Evolutionary conservation across 2,888 invertebrate species (phyloP).

Genomic region (Sminthurinus aureus): DNA sequence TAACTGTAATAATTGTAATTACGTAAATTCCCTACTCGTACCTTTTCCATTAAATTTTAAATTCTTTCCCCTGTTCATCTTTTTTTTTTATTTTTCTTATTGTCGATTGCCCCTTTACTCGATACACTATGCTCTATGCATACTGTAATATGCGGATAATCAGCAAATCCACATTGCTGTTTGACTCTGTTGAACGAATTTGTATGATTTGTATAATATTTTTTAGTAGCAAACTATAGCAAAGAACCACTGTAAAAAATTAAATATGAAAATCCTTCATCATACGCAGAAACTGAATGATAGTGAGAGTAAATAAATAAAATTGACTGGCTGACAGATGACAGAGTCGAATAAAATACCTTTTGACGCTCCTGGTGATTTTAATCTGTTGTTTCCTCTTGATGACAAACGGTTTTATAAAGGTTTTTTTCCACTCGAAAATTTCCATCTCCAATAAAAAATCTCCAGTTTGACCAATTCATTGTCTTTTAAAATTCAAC

Average conservation of each 20-base stretch:
- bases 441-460: constrained; percentile 42
- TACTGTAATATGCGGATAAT: no score
- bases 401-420: constrained; percentile 41
- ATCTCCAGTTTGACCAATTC: constrained; percentile 36
- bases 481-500: constrained; percentile 30
- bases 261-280: no score
- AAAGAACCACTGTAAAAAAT: no score
- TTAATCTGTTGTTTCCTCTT: constrained; percentile 46
- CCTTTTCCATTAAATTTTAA: not conserved
- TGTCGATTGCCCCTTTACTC: no score
- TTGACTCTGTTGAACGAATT: no score
- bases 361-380: constrained; percentile 34
- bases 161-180: no score
- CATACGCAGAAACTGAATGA: no score
- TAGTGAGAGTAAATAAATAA: not conserved
- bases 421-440: constrained; percentile 41
- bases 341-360: constrained; percentile 22
- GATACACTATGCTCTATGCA: no score
- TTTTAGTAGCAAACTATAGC: no score
- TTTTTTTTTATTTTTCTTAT: not conserved
- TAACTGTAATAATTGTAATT: not conserved
- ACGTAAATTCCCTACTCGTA: constrained; percentile 21
- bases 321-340: not conserved
- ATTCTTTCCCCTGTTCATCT: not conserved
- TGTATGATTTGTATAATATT: no score